Percentiles rank a stretch among this genome's conserved stretches.
Evolutionary conservation across 2,888 invertebrate species (phyloP).

Genomic region (Phasia obesa): DNA sequence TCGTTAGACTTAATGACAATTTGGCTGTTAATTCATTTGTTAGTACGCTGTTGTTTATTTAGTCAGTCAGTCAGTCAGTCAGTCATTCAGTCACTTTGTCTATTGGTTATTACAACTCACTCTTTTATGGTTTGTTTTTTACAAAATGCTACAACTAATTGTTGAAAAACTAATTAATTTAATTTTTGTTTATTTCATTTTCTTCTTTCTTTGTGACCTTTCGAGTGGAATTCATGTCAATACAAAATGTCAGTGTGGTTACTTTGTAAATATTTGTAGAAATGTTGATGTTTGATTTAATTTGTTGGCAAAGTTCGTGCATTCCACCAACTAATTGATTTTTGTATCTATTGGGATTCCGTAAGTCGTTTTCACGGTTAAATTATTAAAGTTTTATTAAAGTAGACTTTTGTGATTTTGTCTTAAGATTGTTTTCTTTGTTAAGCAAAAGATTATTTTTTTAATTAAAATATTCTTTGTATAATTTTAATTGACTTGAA

Average conservation of each 20-base stretch:
- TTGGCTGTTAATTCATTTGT: slow-evolving; percentile 21
- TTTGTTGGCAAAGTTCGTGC: slow-evolving; percentile 7
- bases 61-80: no score
- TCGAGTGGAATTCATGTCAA: slow-evolving; percentile 25
- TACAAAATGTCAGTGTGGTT: background rate
- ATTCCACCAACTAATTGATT: slow-evolving; percentile 30
- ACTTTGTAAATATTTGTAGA: background rate
- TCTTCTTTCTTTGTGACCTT: slow-evolving; percentile 20
- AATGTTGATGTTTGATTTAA: no score
- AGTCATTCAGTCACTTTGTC: background rate
- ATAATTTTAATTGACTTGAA: no score
- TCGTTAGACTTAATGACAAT: slow-evolving; percentile 41
- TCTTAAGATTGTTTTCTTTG: no score
- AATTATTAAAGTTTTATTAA: no score
- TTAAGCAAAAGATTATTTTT: no score
- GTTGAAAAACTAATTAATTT: slow-evolving; percentile 17
- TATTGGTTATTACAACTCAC: background rate
- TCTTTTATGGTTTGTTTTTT: background rate
- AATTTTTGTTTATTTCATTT: background rate
- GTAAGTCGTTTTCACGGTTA: no score
- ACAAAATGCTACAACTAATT: slow-evolving; percentile 14
- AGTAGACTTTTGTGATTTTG: no score
- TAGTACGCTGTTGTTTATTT: background rate
- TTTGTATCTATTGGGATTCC: background rate
- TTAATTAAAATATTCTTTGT: no score